Evolutionary conservation across 1,140 invertebrate genomes (phyloP).

Genomic region (Ectropis grisescens): DNA sequence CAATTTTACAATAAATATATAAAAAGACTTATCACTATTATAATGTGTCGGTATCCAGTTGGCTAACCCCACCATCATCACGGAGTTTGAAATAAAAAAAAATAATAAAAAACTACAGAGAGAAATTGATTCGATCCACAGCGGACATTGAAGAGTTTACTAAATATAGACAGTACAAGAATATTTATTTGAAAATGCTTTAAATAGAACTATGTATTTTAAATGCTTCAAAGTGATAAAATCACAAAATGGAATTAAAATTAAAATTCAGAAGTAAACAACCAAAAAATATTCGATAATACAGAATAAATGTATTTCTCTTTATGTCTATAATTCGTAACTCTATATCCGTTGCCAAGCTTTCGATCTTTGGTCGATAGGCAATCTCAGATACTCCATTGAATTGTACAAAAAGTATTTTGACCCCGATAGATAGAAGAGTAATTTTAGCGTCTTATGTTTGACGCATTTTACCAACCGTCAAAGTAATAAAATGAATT

Average conservation of each 20-base stretch:
- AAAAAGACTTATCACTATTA: too few species aligned
- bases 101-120: slow-evolving; percentile 28
- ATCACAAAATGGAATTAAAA: too few species aligned
- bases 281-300: too few species aligned
- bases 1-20: too few species aligned
- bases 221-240: too few species aligned
- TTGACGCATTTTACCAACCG: slow-evolving; percentile 2
- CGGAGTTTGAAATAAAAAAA: slow-evolving; percentile 24
- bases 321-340: too few species aligned
- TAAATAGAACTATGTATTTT: too few species aligned
- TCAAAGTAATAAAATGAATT: too few species aligned
- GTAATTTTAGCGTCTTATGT: slow-evolving; percentile 14
- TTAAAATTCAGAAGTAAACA: too few species aligned
- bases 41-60: too few species aligned
- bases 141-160: slow-evolving; percentile 3
- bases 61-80: slow-evolving; percentile 26
- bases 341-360: slow-evolving; percentile 27
- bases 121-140: slow-evolving; percentile 42
- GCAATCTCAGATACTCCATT: slow-evolving; percentile 39
- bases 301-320: too few species aligned
- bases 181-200: too few species aligned
- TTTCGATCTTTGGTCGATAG: slow-evolving; percentile 32
- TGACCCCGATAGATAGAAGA: slow-evolving; percentile 26
- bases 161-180: slow-evolving; percentile 9
- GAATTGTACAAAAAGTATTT: slow-evolving; percentile 31